Evolutionary conservation across 2,113 vertebrate species (phyloP).

Genomic region (Psephotus haematonotus): DNA sequence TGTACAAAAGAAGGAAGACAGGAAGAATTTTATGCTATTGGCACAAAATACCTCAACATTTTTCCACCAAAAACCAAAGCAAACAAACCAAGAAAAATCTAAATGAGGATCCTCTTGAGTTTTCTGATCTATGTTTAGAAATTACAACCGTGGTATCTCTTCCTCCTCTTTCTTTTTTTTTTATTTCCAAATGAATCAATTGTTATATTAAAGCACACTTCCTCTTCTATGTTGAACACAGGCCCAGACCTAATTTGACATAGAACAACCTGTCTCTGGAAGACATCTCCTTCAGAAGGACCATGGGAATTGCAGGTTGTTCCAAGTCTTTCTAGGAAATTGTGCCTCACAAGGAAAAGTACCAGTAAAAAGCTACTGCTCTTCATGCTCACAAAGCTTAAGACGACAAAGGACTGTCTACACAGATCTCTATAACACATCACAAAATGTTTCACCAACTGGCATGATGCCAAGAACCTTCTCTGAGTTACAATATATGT

Average conservation of each 20-base stretch:
- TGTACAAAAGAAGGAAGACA: background rate
- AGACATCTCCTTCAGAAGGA: background rate
- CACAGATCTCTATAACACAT: background rate
- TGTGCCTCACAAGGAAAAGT: background rate
- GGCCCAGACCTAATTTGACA: background rate
- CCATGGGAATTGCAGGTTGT: background rate
- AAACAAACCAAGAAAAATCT: constrained; percentile 14
- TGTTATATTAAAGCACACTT: constrained; percentile 35
- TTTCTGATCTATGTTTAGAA: background rate
- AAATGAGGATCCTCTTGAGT: background rate
- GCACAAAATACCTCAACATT: background rate
- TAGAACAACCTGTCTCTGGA: background rate
- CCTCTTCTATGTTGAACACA: background rate
- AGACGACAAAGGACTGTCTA: background rate
- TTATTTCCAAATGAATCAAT: constrained; percentile 7
- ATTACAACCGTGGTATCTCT: constrained; percentile 23
- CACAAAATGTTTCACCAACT: background rate
- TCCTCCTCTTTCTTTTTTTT: background rate
- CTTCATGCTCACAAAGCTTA: background rate
- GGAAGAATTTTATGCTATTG: background rate
- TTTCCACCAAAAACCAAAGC: background rate
- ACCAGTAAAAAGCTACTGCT: background rate
- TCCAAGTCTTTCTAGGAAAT: constrained; percentile 53
- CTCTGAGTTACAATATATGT: background rate
- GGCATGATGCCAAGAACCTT: background rate